Conservation (phyloP, 2,888 invertebrate genomes). For the Tridacna crocea region DNA sequence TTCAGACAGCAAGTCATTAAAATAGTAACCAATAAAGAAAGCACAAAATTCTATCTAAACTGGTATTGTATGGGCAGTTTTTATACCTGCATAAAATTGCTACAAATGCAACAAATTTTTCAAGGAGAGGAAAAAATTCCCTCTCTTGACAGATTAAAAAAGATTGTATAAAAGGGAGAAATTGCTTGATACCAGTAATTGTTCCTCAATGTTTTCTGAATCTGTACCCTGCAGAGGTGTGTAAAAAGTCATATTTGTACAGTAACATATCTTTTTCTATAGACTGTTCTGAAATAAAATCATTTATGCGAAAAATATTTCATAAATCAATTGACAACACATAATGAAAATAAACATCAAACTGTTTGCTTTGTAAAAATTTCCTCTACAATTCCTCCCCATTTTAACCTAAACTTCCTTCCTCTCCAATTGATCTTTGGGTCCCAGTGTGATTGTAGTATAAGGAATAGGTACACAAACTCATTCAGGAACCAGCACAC, state of each 20-base stretch:
- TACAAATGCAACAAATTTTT: no score
- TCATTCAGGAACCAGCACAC: conserved; percentile 98
- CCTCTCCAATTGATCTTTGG: conserved; percentile 97
- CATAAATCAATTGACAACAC: no score
- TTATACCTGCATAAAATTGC: no score
- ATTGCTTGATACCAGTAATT: background rate
- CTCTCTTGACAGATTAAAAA: background rate
- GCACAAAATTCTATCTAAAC: no score
- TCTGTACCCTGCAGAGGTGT: background rate
- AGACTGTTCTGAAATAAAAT: no score
- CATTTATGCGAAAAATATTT: no score
- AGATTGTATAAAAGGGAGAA: background rate
- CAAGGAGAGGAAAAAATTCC: background rate
- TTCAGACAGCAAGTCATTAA: no score
- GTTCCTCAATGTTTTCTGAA: background rate
- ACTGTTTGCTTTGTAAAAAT: conserved; percentile 66
- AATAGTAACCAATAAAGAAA: no score
- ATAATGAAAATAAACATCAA: conserved; percentile 19
- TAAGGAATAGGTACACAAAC: conserved; percentile 94
- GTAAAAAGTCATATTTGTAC: no score
- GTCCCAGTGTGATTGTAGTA: conserved; percentile 93
- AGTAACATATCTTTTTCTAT: no score
- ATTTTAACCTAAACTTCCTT: conserved; percentile 92
- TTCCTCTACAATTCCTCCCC: conserved; percentile 96
- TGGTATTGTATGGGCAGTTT: no score